Evolutionary conservation across 2,888 invertebrate genomes (phyloP).

Genomic region (Pharmacophagus antenor): DNA sequence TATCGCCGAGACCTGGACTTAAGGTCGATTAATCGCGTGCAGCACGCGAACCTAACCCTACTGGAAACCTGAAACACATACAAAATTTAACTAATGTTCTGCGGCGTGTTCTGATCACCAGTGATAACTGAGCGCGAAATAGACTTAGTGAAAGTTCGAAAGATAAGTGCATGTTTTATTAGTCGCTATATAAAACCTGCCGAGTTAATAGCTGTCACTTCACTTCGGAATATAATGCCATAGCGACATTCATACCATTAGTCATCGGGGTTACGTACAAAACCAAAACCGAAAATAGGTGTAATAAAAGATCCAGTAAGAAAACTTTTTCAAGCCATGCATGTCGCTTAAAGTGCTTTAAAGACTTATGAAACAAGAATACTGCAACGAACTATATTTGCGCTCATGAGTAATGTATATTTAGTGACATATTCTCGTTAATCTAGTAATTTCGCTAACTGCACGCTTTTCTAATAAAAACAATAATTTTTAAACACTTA

Average conservation of each 20-base stretch:
- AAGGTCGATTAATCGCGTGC: slow-evolving; percentile 35
- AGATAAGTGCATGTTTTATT: slow-evolving; percentile 29
- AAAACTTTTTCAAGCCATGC: not conserved
- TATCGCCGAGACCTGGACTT: slow-evolving; percentile 11
- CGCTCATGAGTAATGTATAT: too few species aligned
- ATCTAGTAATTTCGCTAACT: too few species aligned
- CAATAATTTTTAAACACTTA: too few species aligned
- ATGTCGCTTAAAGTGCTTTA: not conserved
- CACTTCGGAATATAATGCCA: slow-evolving; percentile 19
- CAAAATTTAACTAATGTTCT: slow-evolving; percentile 25
- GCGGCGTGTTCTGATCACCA: slow-evolving; percentile 4
- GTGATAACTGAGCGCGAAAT: slow-evolving; percentile 17
- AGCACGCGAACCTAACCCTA: slow-evolving; percentile 33
- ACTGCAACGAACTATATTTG: too few species aligned
- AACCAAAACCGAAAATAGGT: slow-evolving; percentile 5
- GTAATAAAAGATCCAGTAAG: not conserved
- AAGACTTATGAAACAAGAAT: too few species aligned
- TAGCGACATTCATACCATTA: slow-evolving; percentile 23
- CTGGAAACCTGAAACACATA: slow-evolving; percentile 33
- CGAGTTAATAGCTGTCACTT: slow-evolving; percentile 23
- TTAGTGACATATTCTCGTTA: too few species aligned
- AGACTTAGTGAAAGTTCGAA: slow-evolving; percentile 28
- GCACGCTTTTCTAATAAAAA: too few species aligned
- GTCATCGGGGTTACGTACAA: not conserved
- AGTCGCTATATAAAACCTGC: slow-evolving; percentile 16